A percentile compares a stretch with the other conserved stretches of the same genome.
Conservation (phyloP, 1,140 invertebrate genomes). For the Telenomus remus region DNA sequence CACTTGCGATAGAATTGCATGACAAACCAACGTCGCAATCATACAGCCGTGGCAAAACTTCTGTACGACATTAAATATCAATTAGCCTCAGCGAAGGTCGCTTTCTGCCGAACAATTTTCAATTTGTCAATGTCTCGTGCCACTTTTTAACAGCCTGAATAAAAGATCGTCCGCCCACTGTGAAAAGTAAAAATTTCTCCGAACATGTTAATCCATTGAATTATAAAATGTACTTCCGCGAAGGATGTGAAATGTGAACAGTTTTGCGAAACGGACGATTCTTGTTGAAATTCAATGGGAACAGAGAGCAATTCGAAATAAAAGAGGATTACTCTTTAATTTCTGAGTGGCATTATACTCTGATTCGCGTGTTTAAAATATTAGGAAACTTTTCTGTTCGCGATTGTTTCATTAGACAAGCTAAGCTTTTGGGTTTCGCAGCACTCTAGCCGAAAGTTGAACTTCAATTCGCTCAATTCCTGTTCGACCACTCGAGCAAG, state of each 20-base stretch:
- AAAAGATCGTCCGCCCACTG: too few relatives aligned
- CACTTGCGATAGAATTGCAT: constrained; percentile 13
- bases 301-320: too few relatives aligned
- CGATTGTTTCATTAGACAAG: constrained; percentile 39
- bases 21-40: constrained; percentile 1
- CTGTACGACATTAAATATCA: constrained; percentile 24
- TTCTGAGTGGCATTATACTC: too few relatives aligned
- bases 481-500: constrained; percentile 56
- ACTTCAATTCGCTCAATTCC: constrained; percentile 58
- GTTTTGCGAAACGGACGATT: too few relatives aligned
- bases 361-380: constrained; percentile 12
- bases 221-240: too few relatives aligned
- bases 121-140: too few relatives aligned
- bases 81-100: constrained; percentile 7
- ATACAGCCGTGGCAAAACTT: constrained; percentile 3
- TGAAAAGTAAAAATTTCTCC: too few relatives aligned
- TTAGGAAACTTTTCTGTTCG: constrained; percentile 21
- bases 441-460: constrained; percentile 41
- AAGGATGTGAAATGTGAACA: background rate
- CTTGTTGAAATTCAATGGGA: too few relatives aligned
- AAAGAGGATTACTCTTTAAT: too few relatives aligned
- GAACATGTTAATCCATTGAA: too few relatives aligned
- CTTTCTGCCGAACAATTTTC: background rate
- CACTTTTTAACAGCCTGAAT: too few relatives aligned
- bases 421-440: constrained; percentile 19